Conservation (phyloP, 35 echinoderm and acorn worm genomes). For the Chiridota heheva region DNA sequence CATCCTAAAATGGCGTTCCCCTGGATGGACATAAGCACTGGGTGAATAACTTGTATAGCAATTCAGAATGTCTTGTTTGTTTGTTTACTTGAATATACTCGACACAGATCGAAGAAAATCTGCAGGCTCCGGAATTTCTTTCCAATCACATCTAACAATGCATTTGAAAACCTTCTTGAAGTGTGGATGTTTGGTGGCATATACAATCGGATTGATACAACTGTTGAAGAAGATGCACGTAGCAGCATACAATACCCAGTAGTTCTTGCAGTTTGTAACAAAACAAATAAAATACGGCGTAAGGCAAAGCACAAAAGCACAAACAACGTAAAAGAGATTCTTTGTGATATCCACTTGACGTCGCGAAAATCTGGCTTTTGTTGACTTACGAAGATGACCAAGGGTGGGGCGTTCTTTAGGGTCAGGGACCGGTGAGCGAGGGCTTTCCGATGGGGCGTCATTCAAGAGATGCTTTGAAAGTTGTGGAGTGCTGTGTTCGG, state of each 20-base stretch:
- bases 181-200: constrained; percentile 54
- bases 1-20: too few species aligned
- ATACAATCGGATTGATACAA: constrained; percentile 50
- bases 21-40: too few species aligned
- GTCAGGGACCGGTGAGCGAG: too few species aligned
- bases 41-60: too few species aligned
- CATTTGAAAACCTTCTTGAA: constrained; percentile 57
- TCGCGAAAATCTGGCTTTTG: constrained; percentile 18
- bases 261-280: constrained; percentile 6
- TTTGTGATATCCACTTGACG: constrained; percentile 49
- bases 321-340: constrained; percentile 57
- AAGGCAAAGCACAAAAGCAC: constrained; percentile 28
- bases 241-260: constrained; percentile 35
- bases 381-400: constrained; percentile 31
- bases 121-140: constrained; percentile 32
- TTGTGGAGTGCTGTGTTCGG: too few species aligned
- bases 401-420: too few species aligned
- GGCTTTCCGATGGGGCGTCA: too few species aligned
- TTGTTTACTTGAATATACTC: too few species aligned
- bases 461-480: too few species aligned
- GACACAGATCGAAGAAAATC: constrained; percentile 11
- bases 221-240: constrained; percentile 52
- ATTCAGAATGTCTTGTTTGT: too few species aligned
- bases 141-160: constrained; percentile 29
- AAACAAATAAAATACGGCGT: constrained; percentile 48